Percentiles rank a stretch among this genome's conserved stretches.
These are phyloP conservation scores for Triplophysa yarkandensis DNA, from an alignment of 2,797 vertebrate species.

Conservation along the genomic window DNA sequence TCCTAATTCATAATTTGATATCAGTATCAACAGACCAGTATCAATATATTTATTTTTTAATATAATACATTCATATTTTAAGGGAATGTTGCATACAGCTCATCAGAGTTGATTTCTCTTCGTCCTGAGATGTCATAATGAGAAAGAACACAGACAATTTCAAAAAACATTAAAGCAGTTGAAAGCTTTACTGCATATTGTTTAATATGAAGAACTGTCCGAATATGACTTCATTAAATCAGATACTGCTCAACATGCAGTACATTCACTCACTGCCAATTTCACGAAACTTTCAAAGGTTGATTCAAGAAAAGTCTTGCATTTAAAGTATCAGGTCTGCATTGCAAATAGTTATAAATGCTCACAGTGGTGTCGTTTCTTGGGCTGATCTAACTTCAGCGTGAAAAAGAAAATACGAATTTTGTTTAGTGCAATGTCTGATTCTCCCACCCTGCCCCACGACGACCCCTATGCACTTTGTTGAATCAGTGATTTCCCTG, in stretches of 20 bases:
- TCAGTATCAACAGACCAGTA: no score
- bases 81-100: no score
- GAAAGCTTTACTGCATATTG: background rate
- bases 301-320: background rate
- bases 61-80: no score
- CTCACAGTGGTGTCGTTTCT: background rate
- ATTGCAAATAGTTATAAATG: background rate
- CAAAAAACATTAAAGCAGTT: background rate
- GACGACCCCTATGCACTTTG: slow-evolving; percentile 31
- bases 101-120: no score
- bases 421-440: background rate
- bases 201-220: background rate
- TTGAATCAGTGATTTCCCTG: slow-evolving; percentile 61
- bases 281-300: background rate
- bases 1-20: no score
- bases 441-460: background rate
- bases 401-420: background rate
- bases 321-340: background rate
- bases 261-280: background rate
- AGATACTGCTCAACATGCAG: background rate
- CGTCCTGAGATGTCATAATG: no score
- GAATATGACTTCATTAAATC: background rate
- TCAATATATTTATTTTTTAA: no score
- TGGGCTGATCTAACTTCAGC: background rate
- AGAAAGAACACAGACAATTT: background rate